Conservation (phyloP, 1,140 invertebrate genomes). For the Asobara japonica region DNA sequence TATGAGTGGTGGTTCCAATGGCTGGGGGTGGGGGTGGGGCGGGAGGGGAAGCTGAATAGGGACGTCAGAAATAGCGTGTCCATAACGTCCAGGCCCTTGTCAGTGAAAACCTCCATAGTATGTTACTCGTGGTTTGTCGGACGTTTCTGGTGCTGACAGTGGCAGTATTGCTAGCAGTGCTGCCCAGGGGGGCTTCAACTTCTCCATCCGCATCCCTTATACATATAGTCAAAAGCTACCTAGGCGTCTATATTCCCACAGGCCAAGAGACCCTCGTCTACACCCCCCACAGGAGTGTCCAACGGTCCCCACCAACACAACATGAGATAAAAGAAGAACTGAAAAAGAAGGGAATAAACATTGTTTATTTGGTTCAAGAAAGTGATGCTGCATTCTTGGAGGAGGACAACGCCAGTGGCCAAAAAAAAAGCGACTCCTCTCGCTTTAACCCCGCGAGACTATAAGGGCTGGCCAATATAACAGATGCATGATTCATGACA, state of each 20-base stretch:
- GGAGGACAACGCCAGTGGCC: neutral
- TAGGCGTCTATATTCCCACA: slow-evolving; percentile 3
- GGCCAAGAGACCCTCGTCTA: slow-evolving; percentile 9
- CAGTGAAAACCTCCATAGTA: slow-evolving; percentile 35
- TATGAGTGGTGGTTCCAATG: neutral
- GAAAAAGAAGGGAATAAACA: neutral
- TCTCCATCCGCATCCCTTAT: neutral
- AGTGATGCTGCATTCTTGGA: slow-evolving; percentile 37
- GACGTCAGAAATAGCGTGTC: slow-evolving; percentile 27
- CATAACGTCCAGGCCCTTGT: slow-evolving; percentile 43
- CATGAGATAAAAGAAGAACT: neutral
- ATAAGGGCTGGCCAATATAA: slow-evolving; percentile 10
- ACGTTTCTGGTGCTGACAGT: slow-evolving; percentile 56
- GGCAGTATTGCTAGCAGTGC: slow-evolving; percentile 35
- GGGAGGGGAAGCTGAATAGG: slow-evolving; percentile 47
- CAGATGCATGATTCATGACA: slow-evolving; percentile 62
- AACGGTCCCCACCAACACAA: neutral
- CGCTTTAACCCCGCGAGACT: neutral
- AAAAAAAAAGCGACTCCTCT: slow-evolving; percentile 2
- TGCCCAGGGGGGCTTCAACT: slow-evolving; percentile 12
- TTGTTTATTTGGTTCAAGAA: slow-evolving; percentile 60
- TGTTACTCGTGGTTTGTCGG: slow-evolving; percentile 42
- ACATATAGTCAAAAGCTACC: slow-evolving; percentile 13
- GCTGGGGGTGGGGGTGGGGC: neutral
- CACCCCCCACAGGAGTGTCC: neutral